Evolutionary conservation across 2,888 invertebrate species (phyloP).

Genomic region (Cheilosia soror): DNA sequence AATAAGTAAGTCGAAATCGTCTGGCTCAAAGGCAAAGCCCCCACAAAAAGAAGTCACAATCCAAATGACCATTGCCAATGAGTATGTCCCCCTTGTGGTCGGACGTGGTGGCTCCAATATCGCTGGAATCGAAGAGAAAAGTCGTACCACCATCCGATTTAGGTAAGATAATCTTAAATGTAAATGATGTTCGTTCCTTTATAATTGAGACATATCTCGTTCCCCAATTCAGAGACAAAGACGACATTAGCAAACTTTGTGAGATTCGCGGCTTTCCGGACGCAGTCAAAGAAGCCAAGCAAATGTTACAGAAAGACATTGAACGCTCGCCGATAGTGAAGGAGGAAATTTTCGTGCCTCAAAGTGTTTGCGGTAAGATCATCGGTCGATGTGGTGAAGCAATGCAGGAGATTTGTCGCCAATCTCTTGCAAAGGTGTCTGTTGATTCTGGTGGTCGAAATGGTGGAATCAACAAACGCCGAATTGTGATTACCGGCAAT

Average conservation of each 20-base stretch:
- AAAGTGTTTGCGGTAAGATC: slow-evolving; percentile 88
- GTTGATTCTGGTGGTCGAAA: slow-evolving; percentile 84
- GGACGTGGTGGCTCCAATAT: slow-evolving; percentile 91
- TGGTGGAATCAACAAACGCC: slow-evolving; percentile 79
- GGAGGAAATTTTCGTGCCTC: slow-evolving; percentile 88
- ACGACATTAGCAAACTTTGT: slow-evolving; percentile 87
- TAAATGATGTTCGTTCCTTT: neutral
- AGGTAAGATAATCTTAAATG: slow-evolving; percentile 77
- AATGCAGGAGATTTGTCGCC: slow-evolving; percentile 88
- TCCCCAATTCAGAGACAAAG: slow-evolving; percentile 84
- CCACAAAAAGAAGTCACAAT: slow-evolving; percentile 84
- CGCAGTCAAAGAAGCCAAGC: slow-evolving; percentile 89
- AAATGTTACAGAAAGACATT: slow-evolving; percentile 87
- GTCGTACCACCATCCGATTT: slow-evolving; percentile 87
- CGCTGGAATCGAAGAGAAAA: slow-evolving; percentile 89
- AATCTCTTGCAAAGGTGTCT: slow-evolving; percentile 89
- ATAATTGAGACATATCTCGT: neutral
- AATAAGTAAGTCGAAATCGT: slow-evolving; percentile 27
- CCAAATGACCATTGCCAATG: slow-evolving; percentile 87
- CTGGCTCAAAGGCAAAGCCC: slow-evolving; percentile 69
- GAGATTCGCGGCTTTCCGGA: slow-evolving; percentile 89
- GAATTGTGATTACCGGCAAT: slow-evolving; percentile 87
- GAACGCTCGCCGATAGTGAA: slow-evolving; percentile 88
- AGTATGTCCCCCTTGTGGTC: slow-evolving; percentile 87
- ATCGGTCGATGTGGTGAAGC: slow-evolving; percentile 90